Conservation (phyloP, 1,140 invertebrate genomes). For the Calosoma granatense region DNA sequence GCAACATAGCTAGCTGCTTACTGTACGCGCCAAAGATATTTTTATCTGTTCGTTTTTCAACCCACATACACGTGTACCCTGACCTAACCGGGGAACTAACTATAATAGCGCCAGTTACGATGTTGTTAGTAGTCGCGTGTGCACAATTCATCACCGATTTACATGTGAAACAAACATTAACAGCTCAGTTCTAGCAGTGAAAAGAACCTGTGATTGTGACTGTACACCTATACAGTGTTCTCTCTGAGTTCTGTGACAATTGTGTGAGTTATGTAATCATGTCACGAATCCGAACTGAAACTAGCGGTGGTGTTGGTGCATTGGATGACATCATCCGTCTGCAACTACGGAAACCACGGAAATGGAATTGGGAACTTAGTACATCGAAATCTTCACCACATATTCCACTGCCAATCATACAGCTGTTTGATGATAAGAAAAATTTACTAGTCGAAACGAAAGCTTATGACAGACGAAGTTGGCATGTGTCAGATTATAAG, state of each 20-base stretch:
- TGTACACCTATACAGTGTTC: neutral
- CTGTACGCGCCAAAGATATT: neutral
- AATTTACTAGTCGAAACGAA: conserved; percentile 35
- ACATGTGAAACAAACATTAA: neutral
- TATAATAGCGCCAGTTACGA: neutral
- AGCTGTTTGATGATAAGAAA: conserved; percentile 38
- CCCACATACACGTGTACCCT: neutral
- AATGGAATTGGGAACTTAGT: conserved; percentile 42
- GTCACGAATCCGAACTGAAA: neutral
- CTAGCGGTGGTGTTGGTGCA: neutral
- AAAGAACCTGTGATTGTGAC: neutral
- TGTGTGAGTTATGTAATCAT: neutral
- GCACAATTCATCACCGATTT: neutral
- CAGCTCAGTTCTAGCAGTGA: too few species aligned
- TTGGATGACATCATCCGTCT: conserved; percentile 31
- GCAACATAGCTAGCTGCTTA: neutral
- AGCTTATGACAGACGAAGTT: conserved; percentile 24
- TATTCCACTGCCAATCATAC: conserved; percentile 37
- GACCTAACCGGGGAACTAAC: neutral
- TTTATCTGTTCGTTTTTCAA: neutral
- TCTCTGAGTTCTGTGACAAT: neutral
- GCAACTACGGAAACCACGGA: conserved; percentile 37
- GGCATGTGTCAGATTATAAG: conserved; percentile 19
- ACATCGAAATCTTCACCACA: conserved; percentile 41
- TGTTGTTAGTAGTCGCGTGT: neutral